These are phyloP conservation scores for Phenacoccus solenopsis DNA, from an alignment of 1,140 invertebrate species.

Conservation along the genomic window DNA sequence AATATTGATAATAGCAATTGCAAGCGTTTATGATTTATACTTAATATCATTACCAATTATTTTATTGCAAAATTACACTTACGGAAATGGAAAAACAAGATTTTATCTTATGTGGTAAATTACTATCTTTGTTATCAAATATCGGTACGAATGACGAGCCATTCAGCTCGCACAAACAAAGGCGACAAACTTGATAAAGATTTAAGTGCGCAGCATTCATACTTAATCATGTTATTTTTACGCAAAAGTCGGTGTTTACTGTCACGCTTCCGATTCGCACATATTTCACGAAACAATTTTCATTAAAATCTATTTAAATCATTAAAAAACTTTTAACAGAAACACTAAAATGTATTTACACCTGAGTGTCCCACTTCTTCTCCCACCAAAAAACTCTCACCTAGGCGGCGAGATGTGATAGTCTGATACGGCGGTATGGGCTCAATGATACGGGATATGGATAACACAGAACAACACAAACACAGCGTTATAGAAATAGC, in stretches of 20 bases:
- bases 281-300: neutral
- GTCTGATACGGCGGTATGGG: conserved; percentile 4
- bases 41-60: neutral
- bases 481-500: neutral
- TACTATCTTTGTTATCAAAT: conserved; percentile 18
- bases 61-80: neutral
- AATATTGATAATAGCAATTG: neutral
- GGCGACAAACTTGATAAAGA: conserved; percentile 17
- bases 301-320: neutral
- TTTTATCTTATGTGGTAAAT: conserved; percentile 11
- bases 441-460: neutral
- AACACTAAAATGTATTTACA: conserved; percentile 16
- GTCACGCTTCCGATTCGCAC: neutral
- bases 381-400: conserved; percentile 16
- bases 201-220: conserved; percentile 14
- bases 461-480: neutral
- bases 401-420: conserved; percentile 14
- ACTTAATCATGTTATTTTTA: conserved; percentile 16
- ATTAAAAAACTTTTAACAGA: conserved; percentile 3
- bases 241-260: neutral
- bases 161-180: conserved; percentile 15
- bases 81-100: conserved; percentile 7
- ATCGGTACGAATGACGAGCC: conserved; percentile 14
- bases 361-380: conserved; percentile 14
- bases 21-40: neutral